Evolutionary conservation across 2,888 invertebrate genomes (phyloP).

Genomic region (Pseudolycoriella hygida): DNA sequence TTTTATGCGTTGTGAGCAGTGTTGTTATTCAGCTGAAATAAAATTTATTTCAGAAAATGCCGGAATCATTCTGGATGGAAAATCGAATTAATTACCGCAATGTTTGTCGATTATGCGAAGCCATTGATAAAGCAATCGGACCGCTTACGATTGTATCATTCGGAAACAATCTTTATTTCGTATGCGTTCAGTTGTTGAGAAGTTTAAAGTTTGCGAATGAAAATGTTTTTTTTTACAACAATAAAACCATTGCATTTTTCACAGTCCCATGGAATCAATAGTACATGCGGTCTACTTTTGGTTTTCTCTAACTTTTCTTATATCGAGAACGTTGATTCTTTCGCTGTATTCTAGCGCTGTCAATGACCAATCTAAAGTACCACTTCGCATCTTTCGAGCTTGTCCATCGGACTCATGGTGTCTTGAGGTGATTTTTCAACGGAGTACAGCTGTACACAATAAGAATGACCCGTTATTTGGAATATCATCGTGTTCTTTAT

Average conservation of each 20-base stretch:
- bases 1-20: too few relatives aligned
- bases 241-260: background rate
- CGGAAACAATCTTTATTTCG: constrained; percentile 38
- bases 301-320: constrained; percentile 35
- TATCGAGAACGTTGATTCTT: constrained; percentile 35
- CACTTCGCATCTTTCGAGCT: constrained; percentile 26
- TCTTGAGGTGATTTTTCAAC: constrained; percentile 27
- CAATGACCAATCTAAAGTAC: constrained; percentile 34
- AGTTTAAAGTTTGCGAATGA: constrained; percentile 27
- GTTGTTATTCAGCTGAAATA: too few relatives aligned
- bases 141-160: constrained; percentile 35
- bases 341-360: constrained; percentile 37
- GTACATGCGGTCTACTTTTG: constrained; percentile 34
- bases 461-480: too few relatives aligned
- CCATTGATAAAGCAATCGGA: constrained; percentile 32
- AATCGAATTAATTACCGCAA: constrained; percentile 34
- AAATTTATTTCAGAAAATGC: constrained; percentile 17
- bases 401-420: constrained; percentile 31
- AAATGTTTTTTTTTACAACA: background rate
- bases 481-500: too few relatives aligned
- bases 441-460: too few relatives aligned
- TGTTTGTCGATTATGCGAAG: constrained; percentile 31
- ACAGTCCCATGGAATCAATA: constrained; percentile 23
- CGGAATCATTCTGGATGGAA: constrained; percentile 33
- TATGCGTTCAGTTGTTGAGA: constrained; percentile 36